These are phyloP conservation scores for Sebastes trivittatus DNA, from an alignment of 2,797 vertebrate species.

Conservation along the genomic window DNA sequence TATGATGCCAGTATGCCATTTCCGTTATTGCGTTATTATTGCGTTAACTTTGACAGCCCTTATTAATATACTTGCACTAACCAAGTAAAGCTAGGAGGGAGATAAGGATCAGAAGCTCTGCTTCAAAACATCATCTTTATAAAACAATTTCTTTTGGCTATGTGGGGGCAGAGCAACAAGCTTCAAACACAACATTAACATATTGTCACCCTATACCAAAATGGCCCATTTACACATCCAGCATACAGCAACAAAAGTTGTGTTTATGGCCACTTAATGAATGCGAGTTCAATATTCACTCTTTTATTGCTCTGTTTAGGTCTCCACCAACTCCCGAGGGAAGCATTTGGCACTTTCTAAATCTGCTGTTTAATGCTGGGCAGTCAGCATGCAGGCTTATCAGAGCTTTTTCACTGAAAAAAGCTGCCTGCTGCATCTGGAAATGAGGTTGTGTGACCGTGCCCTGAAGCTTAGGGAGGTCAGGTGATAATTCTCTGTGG, in stretches of 20 bases:
- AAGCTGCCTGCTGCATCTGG: background rate
- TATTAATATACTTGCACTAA: background rate
- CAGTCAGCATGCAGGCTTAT: background rate
- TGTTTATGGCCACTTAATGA: background rate
- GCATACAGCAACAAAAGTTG: background rate
- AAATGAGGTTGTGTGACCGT: background rate
- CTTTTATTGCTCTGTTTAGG: background rate
- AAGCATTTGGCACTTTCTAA: background rate
- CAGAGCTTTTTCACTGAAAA: background rate
- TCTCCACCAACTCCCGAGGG: background rate
- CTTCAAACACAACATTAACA: background rate
- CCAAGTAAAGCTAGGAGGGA: background rate
- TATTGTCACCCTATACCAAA: background rate
- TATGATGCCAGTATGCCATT: no score
- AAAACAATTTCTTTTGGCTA: background rate
- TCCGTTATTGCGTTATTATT: no score
- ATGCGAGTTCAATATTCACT: background rate
- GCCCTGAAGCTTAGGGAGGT: background rate
- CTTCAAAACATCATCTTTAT: background rate
- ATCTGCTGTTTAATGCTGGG: background rate
- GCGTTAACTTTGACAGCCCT: no score
- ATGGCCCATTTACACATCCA: background rate
- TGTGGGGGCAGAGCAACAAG: background rate
- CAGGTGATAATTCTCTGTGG: background rate
- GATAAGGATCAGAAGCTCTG: background rate